Base-by-base conservation (phyloP, 2,888 invertebrate species). In the Protodeltote pygarga region DNA sequence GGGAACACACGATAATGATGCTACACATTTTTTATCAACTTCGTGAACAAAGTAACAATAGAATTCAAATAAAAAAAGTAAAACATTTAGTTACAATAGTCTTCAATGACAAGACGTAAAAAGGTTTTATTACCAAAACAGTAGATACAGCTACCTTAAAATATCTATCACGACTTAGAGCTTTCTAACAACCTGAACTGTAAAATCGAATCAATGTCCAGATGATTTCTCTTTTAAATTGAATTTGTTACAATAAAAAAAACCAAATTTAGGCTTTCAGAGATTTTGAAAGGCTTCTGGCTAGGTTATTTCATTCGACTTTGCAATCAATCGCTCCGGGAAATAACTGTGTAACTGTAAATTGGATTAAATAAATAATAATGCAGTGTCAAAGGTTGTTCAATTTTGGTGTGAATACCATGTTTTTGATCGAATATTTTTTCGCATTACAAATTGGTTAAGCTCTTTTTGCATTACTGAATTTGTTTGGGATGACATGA, bases 161-260 rank as follows among this genome's bases (percentile, higher is more conserved):
- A 59, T 51, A 38, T 63, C 50, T 39, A 50, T 55, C 69, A 66
- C 54, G 66, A 66, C 49, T 62, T 38, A 28, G n/a, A 47, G 41
- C 47, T 49, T 48, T 62, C 47, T 42, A 54, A 27, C 47, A 52
- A 50, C 21, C 28, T 0, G 19, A 52, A 49, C 70, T 51, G 63
- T 69, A 41, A 67, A 67, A 66, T 62, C 37, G 35, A 69, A 65
- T 69, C 31, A 51, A 32, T 28, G 28, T 37, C 6, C 28, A 46
- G 11, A 37, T 51, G 44, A 21, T 49, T 59, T 70, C 63, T 60
- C 47, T 54, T 66, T 47, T 49, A 60, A 66, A 67, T 69, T 59
- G 54, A 58, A 65, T 66, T 69, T 47, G 32, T 4, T 11, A 17
- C 25, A 33, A 55, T 52, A 67, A 54, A 65, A n/a, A n/a, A 65